These are phyloP conservation scores for Leptinotarsa haldemani DNA, from an alignment of 2,888 invertebrate species.

Conservation along the genomic window DNA sequence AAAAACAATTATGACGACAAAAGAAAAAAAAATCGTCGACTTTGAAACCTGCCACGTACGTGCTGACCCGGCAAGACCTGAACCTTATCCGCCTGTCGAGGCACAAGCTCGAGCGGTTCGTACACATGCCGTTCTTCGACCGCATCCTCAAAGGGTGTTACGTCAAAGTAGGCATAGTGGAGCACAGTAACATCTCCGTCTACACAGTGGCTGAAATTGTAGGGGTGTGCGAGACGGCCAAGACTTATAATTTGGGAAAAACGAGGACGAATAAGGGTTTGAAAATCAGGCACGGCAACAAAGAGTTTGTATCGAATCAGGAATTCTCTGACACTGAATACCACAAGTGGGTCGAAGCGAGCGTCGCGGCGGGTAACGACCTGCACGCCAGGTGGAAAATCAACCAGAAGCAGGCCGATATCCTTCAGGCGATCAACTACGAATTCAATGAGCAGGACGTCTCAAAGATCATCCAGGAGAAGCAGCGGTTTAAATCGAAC, in stretches of 20 bases:
- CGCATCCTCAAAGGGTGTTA: constrained; percentile 92
- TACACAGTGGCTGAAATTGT: constrained; percentile 87
- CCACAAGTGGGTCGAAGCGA: constrained; percentile 90
- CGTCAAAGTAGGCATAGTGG: constrained; percentile 88
- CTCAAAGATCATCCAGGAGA: too few species aligned
- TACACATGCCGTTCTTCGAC: constrained; percentile 96
- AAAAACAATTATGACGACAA: constrained; percentile 63
- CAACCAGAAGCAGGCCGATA: constrained; percentile 83
- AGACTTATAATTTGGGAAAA: constrained; percentile 84
- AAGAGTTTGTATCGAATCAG: constrained; percentile 96
- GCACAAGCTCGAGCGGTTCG: constrained; percentile 92
- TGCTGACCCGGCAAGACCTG: constrained; percentile 84
- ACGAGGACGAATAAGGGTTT: constrained; percentile 94
- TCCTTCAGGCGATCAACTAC: constrained; percentile 90
- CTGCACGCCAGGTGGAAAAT: constrained; percentile 88
- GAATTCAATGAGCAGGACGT: constrained; percentile 70
- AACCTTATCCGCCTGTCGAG: constrained; percentile 71
- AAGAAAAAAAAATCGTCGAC: constrained; percentile 61
- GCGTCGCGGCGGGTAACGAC: constrained; percentile 70
- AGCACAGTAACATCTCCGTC: constrained; percentile 87
- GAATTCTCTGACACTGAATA: constrained; percentile 95
- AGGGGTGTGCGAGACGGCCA: constrained; percentile 77
- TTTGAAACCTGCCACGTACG: constrained; percentile 67
- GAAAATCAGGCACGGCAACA: constrained; percentile 83
- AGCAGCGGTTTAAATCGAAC: too few species aligned